Evolutionary conservation across 2,113 vertebrate species (phyloP).

Genomic region (Upupa epops): DNA sequence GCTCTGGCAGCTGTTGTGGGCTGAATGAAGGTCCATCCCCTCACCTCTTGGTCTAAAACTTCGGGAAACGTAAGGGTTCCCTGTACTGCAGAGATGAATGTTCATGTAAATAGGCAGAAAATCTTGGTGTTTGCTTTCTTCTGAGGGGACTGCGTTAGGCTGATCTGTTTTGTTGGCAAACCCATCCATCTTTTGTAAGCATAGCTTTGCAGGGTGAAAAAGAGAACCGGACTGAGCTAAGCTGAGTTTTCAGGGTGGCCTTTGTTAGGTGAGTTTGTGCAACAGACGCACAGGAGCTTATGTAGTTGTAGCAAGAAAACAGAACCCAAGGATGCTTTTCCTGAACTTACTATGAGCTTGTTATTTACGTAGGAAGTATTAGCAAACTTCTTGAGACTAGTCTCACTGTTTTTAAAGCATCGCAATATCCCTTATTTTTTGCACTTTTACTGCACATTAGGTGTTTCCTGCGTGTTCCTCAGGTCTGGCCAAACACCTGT

Average conservation of each 20-base stretch:
- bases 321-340: background rate
- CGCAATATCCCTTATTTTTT: background rate
- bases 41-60: background rate
- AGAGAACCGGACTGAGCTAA: too few species aligned
- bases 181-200: background rate
- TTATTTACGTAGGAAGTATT: background rate
- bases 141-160: background rate
- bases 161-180: background rate
- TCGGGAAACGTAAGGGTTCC: background rate
- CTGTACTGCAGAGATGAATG: background rate
- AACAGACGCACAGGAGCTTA: background rate
- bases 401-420: background rate
- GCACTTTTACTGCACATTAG: fast-evolving
- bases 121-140: background rate
- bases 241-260: fast-evolving
- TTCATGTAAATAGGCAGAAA: background rate
- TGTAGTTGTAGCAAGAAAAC: background rate
- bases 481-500: background rate
- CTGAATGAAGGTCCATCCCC: fast-evolving
- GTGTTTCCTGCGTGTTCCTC: background rate
- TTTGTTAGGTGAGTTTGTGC: background rate
- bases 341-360: fast-evolving
- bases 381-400: background rate
- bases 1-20: background rate
- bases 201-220: fast-evolving